Evolutionary conservation across 2,113 vertebrate genomes (phyloP), one percentile per base, ranked within the genome.

Genomic region (Synodontis membranacea): DNA sequence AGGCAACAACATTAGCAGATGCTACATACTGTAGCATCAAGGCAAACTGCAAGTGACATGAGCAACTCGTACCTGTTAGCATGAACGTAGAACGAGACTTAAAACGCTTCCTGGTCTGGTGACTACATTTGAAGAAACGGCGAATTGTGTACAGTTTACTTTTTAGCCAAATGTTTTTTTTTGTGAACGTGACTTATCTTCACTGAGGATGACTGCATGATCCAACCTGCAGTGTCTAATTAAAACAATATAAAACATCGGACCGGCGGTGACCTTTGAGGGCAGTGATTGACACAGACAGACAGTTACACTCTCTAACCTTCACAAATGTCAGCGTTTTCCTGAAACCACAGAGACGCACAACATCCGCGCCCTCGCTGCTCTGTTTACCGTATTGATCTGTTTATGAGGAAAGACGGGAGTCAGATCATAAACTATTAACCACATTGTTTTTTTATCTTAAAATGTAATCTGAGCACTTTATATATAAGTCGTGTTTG

Each of bases 241-340:
- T 95, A 95, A 72, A 54, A 70, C 64, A 72, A 93, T 93, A 93
- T 92, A 93, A 94, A 95, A 93, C 66, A 92, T 91, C 86, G 92
- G 91, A 92, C 89, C 87, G 74, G 86, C 89, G 84, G 89, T 95
- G 94, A 96, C 95, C 95, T 96, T 96, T 95, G 92, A 92, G 90
- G 83, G 17, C 68, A 88, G 89, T 94, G 95, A 95, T 94, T 95
- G 95, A 95, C 94, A 92, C 89, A 54, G 91, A 93, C 92, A 90
- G 95, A 93, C 94, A 93, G 91, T 92, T 95, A 94, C 93, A 95
- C 93, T 93, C 94, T 92, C 92, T 96, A 96, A 96, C 95, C 95
- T 96, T 96, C 94, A 94, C 75, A 96, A 94, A 96, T 94, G 94
- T 94, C 93, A 95, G 88, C 90, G 90, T 88, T 91, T 78, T 88